phyloP scores from a whole-genome alignment of 92 coral and sea anemone genomes.

The Actinernus sp. region DNA sequence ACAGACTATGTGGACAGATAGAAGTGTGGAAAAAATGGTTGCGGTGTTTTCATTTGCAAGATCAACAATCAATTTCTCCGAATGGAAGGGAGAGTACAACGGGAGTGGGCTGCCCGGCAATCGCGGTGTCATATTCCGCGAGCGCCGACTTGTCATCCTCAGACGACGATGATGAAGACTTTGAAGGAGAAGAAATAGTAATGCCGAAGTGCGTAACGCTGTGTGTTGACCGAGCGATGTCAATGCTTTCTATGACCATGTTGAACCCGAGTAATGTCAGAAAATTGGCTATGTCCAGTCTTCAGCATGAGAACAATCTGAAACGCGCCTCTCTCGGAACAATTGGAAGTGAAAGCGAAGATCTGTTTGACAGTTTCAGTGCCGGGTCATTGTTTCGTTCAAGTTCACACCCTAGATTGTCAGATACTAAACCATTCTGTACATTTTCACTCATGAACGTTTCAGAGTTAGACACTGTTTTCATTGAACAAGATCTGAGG shows the following conservation, averaged over 20 bases:
- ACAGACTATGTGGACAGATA: constrained; percentile 74
- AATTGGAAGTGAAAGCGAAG: constrained; percentile 69
- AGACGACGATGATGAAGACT: constrained; percentile 72
- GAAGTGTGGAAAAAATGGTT: constrained; percentile 79
- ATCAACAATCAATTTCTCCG: not conserved
- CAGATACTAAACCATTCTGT: constrained; percentile 76
- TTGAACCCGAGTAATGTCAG: constrained; percentile 94
- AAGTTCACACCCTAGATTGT: constrained; percentile 85
- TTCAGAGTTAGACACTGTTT: constrained; percentile 76
- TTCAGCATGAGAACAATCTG: constrained; percentile 23
- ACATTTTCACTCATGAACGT: constrained; percentile 81
- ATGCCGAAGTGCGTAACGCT: constrained; percentile 79
- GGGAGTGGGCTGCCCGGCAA: constrained; percentile 34
- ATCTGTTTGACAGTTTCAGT: constrained; percentile 47
- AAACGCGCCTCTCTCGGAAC: constrained; percentile 45
- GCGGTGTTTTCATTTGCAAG: constrained; percentile 54
- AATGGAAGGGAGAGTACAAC: not conserved
- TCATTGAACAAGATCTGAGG: constrained; percentile 74
- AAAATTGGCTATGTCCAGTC: constrained; percentile 53
- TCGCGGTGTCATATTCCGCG: constrained; percentile 54
- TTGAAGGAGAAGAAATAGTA: constrained; percentile 65
- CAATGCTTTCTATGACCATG: constrained; percentile 89
- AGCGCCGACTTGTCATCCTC: constrained; percentile 60
- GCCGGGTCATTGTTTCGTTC: constrained; percentile 70
- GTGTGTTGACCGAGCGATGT: constrained; percentile 83